A percentile compares a stretch with the other conserved stretches of the same genome.
Evolutionary conservation across 2,888 invertebrate species (phyloP).

Genomic region (Eupithecia subumbrata): DNA sequence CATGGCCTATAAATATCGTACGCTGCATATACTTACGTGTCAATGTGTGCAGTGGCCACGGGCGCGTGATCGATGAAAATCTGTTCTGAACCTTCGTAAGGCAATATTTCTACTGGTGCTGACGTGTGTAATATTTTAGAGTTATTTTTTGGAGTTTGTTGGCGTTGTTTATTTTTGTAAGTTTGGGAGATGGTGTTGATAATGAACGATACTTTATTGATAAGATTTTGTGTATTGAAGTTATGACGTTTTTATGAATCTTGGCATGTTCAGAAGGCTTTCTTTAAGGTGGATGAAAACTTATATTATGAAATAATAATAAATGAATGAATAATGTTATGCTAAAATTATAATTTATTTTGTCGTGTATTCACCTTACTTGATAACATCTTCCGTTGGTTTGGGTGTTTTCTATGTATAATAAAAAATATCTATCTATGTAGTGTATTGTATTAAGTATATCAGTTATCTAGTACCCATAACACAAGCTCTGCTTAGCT

Average conservation of each 20-base stretch:
- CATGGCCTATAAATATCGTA: conserved; percentile 75
- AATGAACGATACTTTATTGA: conserved; percentile 13
- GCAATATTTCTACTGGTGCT: conserved; percentile 36
- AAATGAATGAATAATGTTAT: no score
- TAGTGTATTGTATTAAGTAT: no score
- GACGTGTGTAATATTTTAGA: conserved; percentile 35
- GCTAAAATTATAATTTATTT: no score
- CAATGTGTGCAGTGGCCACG: conserved; percentile 48
- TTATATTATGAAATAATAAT: no score
- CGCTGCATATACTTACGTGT: conserved; percentile 58
- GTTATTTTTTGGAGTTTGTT: conserved; percentile 26
- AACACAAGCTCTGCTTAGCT: no score
- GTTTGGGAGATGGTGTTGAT: conserved; percentile 18
- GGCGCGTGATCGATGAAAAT: conserved; percentile 52
- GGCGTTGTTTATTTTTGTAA: conserved; percentile 20
- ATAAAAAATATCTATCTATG: no score
- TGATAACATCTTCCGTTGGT: no score
- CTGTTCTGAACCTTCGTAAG: conserved; percentile 43
- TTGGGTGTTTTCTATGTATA: no score
- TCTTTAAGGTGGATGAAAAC: no score
- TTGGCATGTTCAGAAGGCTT: no score
- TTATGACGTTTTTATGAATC: background rate
- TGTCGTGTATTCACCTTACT: no score
- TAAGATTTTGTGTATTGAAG: background rate
- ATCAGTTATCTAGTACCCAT: no score